These are phyloP conservation scores for Apodemus sylvaticus DNA, from an alignment of 2,113 vertebrate genomes.

Conservation along the genomic window DNA sequence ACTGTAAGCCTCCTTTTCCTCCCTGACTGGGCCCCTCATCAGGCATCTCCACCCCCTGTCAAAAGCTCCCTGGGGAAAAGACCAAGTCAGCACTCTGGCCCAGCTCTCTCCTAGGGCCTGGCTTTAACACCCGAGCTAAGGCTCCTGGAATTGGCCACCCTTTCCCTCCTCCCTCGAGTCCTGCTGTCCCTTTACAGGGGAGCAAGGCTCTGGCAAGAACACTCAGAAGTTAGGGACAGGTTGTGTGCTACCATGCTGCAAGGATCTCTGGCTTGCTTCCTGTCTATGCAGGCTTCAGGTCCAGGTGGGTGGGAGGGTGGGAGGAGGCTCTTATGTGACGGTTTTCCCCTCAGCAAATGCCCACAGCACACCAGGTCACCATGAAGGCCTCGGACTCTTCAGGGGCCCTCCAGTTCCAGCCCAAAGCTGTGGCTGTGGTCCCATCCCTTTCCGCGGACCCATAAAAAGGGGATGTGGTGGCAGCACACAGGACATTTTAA, in stretches of 20 bases:
- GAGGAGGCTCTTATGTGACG: neutral
- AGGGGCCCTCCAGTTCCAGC: neutral
- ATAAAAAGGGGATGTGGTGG: neutral
- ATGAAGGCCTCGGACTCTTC: neutral
- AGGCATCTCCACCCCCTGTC: neutral
- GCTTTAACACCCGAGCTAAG: slow-evolving; percentile 1
- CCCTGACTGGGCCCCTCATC: slow-evolving; percentile 25
- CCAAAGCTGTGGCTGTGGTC: neutral
- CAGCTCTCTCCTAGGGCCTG: slow-evolving; percentile 4
- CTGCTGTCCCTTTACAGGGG: neutral
- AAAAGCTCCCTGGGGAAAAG: neutral
- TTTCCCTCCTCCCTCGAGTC: neutral
- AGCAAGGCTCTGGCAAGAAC: neutral
- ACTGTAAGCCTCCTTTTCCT: neutral
- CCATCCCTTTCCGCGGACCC: neutral
- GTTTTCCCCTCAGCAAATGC: neutral
- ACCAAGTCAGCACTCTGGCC: slow-evolving; percentile 57
- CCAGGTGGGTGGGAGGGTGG: slow-evolving; percentile 17
- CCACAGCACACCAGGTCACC: neutral
- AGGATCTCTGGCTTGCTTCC: neutral
- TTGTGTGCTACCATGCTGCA: neutral
- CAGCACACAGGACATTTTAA: neutral
- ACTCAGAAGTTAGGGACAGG: neutral
- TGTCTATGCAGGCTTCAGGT: neutral
- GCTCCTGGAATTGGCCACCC: neutral